Base-by-base conservation (phyloP, 2,113 vertebrate species). In the Grus americana region DNA sequence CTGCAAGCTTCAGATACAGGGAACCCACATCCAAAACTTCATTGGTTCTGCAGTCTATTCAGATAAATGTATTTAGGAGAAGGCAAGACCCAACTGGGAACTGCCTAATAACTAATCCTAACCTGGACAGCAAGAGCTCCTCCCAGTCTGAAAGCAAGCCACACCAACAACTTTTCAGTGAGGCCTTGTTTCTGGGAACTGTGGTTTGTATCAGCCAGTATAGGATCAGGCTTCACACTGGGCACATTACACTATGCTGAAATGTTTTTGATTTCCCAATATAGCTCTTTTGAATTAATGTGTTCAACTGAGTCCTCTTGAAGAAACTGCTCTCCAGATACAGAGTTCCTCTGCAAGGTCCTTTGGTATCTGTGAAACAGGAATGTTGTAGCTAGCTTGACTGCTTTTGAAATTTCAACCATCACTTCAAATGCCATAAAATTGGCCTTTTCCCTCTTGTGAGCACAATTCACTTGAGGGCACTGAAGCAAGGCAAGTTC, bases 401-500 rank as follows among this genome's bases (percentile, higher is more conserved):
- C 72, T 86, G 67, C 88, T 78, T 86, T 86, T 79, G 59, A 91
- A 92, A 90, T 93, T 87, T 92, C 67, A 89, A 16, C 93, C 79
- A 57, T 76, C 59, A 6, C 63, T 91, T 85, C 71, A 90, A 91
- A 92, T 80, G 81, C 93, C 71, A 71, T 74, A 74, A 95, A 97
- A 95, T 87, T 89, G 87, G 66, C 55, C 73, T 85, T 66, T 95
- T 95, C 67, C 89, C 42, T 88, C 62, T 50, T 82, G 66, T 70
- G 44, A 95, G 74, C 84, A 70, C 84, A 92, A 76, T 81, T 94
- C 89, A 67, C 74, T 95, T 79, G 50, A 82, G 80, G 49, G 86
- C 74, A 93, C 65, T 70, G 96, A 92, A 87, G 94, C 86, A 79
- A 87, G 74, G 67, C 71, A 38, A 78, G 81, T 91, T 88, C 88